A percentile compares a stretch with the other conserved stretches of the same genome.
Conservation (phyloP, 2,113 vertebrate species). For the Galbula dea region DNA sequence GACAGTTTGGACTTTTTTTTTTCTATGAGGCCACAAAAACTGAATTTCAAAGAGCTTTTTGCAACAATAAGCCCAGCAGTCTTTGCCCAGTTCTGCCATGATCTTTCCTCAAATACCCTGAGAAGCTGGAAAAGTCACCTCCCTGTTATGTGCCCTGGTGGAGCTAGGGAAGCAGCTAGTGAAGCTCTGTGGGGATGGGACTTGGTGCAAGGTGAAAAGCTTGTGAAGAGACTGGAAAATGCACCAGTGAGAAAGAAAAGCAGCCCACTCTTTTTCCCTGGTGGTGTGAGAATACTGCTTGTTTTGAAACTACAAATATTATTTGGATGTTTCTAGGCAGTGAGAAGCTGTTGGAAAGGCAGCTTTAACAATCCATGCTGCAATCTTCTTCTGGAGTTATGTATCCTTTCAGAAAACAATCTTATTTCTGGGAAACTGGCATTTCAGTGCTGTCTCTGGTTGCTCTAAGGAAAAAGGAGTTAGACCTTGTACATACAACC, state of each 20-base stretch:
- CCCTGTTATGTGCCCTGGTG: background rate
- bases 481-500: background rate
- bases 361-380: background rate
- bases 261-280: background rate
- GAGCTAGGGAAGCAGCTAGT: background rate
- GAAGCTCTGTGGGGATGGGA: background rate
- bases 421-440: background rate
- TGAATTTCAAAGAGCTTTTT: background rate
- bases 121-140: background rate
- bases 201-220: background rate
- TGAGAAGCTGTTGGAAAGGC: background rate
- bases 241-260: background rate
- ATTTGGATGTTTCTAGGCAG: background rate
- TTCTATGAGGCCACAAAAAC: background rate
- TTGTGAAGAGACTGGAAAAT: background rate
- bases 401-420: background rate
- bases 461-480: background rate
- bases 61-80: background rate
- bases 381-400: too few species aligned
- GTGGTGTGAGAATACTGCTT: background rate
- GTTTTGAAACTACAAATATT: background rate
- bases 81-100: background rate
- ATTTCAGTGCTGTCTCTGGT: background rate
- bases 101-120: background rate
- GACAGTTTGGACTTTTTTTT: background rate